These are phyloP conservation scores for Cyclargus thomasi DNA, from an alignment of 1,140 invertebrate genomes.

Conservation along the genomic window DNA sequence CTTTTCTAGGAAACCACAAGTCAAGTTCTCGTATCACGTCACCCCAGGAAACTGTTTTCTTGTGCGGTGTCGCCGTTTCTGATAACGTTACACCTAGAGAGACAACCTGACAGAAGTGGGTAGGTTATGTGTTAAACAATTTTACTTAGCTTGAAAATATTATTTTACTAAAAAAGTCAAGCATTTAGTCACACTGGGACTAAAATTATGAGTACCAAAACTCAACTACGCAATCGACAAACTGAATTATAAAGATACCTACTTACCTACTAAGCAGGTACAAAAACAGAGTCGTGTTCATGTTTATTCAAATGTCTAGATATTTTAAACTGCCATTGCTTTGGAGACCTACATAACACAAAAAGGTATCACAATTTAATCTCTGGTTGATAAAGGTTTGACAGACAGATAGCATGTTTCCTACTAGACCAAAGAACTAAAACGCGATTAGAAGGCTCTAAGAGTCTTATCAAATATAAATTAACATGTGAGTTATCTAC, in stretches of 20 bases:
- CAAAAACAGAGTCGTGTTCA: background rate
- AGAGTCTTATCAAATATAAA: too few relatives aligned
- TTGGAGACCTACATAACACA: constrained; percentile 6
- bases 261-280: background rate
- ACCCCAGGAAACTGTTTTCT: background rate
- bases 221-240: background rate
- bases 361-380: constrained; percentile 14
- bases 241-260: background rate
- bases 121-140: too few relatives aligned
- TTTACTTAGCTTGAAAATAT: too few relatives aligned
- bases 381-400: constrained; percentile 13
- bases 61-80: background rate
- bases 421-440: background rate
- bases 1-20: background rate
- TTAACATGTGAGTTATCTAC: too few relatives aligned
- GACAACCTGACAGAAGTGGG: too few relatives aligned
- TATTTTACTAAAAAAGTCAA: too few relatives aligned
- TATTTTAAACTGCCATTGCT: background rate
- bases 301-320: constrained; percentile 3
- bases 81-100: background rate
- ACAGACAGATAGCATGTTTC: constrained; percentile 14
- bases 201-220: too few relatives aligned
- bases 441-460: background rate
- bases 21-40: background rate
- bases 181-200: too few relatives aligned